A percentile compares a stretch with the other conserved stretches of the same genome.
phyloP scores from a whole-genome alignment of 2,113 vertebrate genomes.

The Psettodes erumei region DNA sequence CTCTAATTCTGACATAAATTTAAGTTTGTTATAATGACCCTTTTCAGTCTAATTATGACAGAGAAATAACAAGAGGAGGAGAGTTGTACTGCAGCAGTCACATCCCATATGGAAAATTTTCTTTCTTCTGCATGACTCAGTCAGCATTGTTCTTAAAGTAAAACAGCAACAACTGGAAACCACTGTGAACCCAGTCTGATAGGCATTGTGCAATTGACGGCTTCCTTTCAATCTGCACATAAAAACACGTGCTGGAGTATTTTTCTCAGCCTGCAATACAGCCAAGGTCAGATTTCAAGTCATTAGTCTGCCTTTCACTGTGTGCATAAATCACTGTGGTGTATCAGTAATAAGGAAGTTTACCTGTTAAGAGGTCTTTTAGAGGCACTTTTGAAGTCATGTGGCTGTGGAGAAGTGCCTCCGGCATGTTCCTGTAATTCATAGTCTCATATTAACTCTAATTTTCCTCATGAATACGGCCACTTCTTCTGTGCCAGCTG shows the following conservation, averaged over 20 bases:
- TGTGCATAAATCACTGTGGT: conserved; percentile 70
- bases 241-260: conserved; percentile 55
- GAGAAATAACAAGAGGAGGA: neutral
- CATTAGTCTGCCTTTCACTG: conserved; percentile 62
- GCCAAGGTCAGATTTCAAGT: conserved; percentile 74
- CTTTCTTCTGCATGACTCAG: conserved; percentile 24
- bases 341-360: conserved; percentile 81
- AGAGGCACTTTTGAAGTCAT: conserved; percentile 74
- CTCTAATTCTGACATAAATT: neutral
- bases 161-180: conserved; percentile 5
- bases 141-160: conserved; percentile 1
- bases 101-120: conserved; percentile 13
- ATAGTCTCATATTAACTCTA: conserved; percentile 82
- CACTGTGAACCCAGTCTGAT: conserved; percentile 7
- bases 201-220: conserved; percentile 15
- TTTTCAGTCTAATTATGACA: conserved; percentile 6
- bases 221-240: conserved; percentile 27
- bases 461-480: conserved; percentile 62
- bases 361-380: conserved; percentile 73
- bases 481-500: conserved; percentile 36
- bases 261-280: conserved; percentile 44
- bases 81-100: neutral
- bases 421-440: conserved; percentile 75
- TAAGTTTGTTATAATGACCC: neutral
- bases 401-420: conserved; percentile 71